Evolutionary conservation across 2,888 invertebrate genomes (phyloP).

Genomic region (Cataglyphis cursor): DNA sequence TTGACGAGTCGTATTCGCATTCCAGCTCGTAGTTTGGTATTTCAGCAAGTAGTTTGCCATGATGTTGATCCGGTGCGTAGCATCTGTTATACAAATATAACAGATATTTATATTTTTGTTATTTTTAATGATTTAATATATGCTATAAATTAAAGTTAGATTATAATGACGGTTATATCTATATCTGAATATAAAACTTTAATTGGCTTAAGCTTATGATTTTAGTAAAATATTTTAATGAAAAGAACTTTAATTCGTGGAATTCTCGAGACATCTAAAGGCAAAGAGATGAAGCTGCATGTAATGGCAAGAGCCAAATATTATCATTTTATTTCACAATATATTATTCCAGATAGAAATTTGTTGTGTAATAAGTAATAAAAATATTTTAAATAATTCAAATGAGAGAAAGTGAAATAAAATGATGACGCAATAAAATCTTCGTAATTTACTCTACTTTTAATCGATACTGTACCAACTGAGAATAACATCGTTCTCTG

Average conservation of each 20-base stretch:
- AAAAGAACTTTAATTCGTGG: neutral
- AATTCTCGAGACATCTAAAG: slow-evolving; percentile 49
- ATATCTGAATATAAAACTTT: neutral
- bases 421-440: neutral
- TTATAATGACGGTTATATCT: neutral
- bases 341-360: neutral
- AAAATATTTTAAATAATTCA: neutral
- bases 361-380: neutral
- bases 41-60: slow-evolving; percentile 87
- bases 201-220: neutral
- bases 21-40: slow-evolving; percentile 86
- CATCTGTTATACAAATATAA: slow-evolving; percentile 86
- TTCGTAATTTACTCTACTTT: neutral
- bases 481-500: slow-evolving; percentile 4
- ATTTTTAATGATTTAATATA: neutral
- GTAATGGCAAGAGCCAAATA: neutral
- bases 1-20: slow-evolving; percentile 82
- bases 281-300: slow-evolving; percentile 15
- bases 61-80: slow-evolving; percentile 85
- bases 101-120: neutral
- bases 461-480: neutral
- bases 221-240: neutral
- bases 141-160: neutral
- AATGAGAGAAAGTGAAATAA: neutral
- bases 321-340: neutral